Percentiles rank a stretch among this genome's conserved stretches.
Conservation (phyloP, 2,797 vertebrate species). For the Bufotes viridis region DNA sequence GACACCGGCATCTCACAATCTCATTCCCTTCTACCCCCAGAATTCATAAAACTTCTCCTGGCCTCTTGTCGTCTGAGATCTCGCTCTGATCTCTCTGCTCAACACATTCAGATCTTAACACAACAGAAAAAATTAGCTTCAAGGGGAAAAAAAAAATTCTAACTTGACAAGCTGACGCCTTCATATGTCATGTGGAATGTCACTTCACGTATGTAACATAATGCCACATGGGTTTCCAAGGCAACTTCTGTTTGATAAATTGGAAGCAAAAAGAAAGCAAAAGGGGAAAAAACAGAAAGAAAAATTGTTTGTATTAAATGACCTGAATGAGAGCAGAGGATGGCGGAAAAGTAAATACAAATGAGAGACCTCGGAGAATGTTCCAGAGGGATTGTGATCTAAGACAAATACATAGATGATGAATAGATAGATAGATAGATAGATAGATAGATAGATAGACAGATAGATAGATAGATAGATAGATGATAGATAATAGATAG, state of each 20-base stretch:
- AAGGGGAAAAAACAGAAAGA: neutral
- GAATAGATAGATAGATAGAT: neutral
- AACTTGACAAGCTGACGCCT: slow-evolving; percentile 29
- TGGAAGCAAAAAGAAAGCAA: slow-evolving; percentile 4
- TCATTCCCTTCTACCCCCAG: slow-evolving; percentile 12
- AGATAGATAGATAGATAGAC: neutral
- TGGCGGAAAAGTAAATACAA: neutral
- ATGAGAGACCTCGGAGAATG: neutral
- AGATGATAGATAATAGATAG: neutral
- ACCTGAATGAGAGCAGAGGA: neutral
- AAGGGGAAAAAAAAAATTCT: slow-evolving; percentile 7
- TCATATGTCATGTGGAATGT: slow-evolving; percentile 22
- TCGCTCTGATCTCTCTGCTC: slow-evolving; percentile 21
- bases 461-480: neutral
- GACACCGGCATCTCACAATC: slow-evolving; percentile 49
- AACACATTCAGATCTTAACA: slow-evolving; percentile 26
- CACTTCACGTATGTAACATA: slow-evolving; percentile 12
- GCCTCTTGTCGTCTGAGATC: neutral
- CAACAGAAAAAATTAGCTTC: slow-evolving; percentile 17
- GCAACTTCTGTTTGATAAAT: slow-evolving; percentile 33
- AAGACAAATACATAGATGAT: neutral
- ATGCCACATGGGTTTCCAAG: slow-evolving; percentile 23
- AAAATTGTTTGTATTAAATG: slow-evolving; percentile 5
- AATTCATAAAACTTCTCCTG: slow-evolving; percentile 35
- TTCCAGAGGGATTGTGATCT: neutral